Evolutionary conservation across 2,888 invertebrate species (phyloP), one percentile per base, ranked within the genome.

Genomic region (Bombylius discolor): DNA sequence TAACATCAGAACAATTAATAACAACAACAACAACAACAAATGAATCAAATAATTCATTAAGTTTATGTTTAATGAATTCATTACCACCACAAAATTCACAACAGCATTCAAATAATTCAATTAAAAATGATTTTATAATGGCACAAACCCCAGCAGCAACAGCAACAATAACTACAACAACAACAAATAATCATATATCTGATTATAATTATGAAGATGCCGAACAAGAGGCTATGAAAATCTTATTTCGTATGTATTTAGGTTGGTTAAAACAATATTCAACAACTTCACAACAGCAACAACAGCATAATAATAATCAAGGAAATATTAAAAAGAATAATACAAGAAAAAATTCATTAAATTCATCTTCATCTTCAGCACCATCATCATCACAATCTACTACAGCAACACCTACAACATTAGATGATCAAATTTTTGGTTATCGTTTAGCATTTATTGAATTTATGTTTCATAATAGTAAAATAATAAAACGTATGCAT

Each of bases 211-310:
- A 58, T 42, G 59, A 58, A 33, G 70, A 67, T 57, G 67, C 64
- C 0, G 71, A 70, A 61, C 61, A 68, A 1, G 73, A 73, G 58
- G 82, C 80, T 0, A 75, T 82, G 54, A 82, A 81, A 64, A 74
- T 83, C 51, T 67, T 83, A 23, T 80, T 82, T 32, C 74, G 83
- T 51, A 81, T 82, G 55, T 82, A 82, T 62, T 70, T 83, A 62
- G 77, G 78, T 0, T 76, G 77, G 58, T 62, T 79, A 4, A 74
- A 72, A 57, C 55, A 55, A 51, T 47, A 51, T 42, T 51, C 55
- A 13, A 36, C n/a, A 0, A 46, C 11, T 11, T 1, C 8, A 4
- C 39, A 42, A 11, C 39, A 42, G 5, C 39, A 42, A 55, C 31
- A 13, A n/a, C 4, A 44, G 6, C 12, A 23, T 1, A n/a, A 9